Evolutionary conservation across 2,888 invertebrate genomes (phyloP).

Genomic region (Agrotis clavis): DNA sequence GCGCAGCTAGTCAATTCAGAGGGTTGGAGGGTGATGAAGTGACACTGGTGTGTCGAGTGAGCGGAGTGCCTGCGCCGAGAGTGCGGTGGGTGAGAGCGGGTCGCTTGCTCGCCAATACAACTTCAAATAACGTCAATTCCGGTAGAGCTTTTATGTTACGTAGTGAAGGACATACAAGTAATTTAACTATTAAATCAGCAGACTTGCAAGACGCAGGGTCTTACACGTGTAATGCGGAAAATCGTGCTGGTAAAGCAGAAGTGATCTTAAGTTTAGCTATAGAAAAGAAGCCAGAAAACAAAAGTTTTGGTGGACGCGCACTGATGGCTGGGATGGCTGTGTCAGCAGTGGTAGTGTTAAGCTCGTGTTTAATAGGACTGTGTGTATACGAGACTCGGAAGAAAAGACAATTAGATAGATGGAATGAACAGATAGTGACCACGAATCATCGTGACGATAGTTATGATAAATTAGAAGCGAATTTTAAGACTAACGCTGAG

Average conservation of each 20-base stretch:
- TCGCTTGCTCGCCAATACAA: constrained; percentile 93
- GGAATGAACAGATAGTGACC: constrained; percentile 89
- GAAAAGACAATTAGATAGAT: constrained; percentile 90
- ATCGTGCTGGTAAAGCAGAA: constrained; percentile 95
- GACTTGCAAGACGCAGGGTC: constrained; percentile 94
- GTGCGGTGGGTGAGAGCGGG: constrained; percentile 94
- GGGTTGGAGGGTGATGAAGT: constrained; percentile 94
- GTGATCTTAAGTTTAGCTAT: constrained; percentile 94
- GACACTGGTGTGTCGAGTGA: constrained; percentile 93
- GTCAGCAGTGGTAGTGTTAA: constrained; percentile 93
- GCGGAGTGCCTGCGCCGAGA: constrained; percentile 93
- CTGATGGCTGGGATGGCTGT: constrained; percentile 93
- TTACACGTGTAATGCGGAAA: constrained; percentile 95
- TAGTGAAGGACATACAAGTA: constrained; percentile 93
- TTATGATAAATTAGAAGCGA: constrained; percentile 95
- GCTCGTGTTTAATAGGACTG: constrained; percentile 92
- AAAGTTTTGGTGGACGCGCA: constrained; percentile 91
- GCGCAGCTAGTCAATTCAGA: constrained; percentile 91
- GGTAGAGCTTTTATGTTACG: constrained; percentile 93
- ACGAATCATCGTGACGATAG: constrained; percentile 91
- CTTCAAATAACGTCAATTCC: constrained; percentile 82
- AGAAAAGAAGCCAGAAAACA: constrained; percentile 92
- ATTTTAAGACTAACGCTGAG: constrained; percentile 87
- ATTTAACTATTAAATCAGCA: constrained; percentile 93
- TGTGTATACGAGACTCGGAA: constrained; percentile 93